These are phyloP conservation scores for Pteronotus mesoamericanus DNA, from an alignment of 2,797 vertebrate species.

Conservation along the genomic window DNA sequence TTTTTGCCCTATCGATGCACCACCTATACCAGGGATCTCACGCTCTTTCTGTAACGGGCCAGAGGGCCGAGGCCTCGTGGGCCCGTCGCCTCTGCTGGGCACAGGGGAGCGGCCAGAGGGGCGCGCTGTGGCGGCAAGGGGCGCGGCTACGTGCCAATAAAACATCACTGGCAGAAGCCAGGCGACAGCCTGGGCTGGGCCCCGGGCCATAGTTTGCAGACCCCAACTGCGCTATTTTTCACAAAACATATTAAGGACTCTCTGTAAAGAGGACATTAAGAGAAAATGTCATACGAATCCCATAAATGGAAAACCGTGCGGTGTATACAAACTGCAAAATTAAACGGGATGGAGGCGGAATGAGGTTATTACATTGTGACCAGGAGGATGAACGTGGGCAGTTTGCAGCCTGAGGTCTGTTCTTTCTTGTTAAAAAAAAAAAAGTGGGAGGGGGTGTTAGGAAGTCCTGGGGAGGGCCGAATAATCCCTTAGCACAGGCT, in stretches of 20 bases:
- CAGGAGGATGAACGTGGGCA: not conserved
- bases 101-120: too few species aligned
- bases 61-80: not conserved
- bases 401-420: not conserved
- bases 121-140: fast-evolving
- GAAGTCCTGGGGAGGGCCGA: not conserved
- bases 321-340: not conserved
- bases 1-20: not conserved
- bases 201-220: not conserved
- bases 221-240: not conserved
- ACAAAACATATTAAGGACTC: not conserved
- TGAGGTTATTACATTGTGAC: not conserved
- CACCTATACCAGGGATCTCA: fast-evolving
- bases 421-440: not conserved
- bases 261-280: not conserved
- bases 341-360: not conserved
- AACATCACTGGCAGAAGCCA: not conserved
- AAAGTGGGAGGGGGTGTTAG: too few species aligned
- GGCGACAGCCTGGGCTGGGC: not conserved
- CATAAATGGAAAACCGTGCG: not conserved
- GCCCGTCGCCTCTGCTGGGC: too few species aligned
- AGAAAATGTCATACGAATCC: not conserved
- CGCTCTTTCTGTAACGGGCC: not conserved
- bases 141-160: not conserved
- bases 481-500: not conserved